Conservation (phyloP, 30 jellyfish, hydroid and myxozoan genomes). For the Rhopilema esculentum region DNA sequence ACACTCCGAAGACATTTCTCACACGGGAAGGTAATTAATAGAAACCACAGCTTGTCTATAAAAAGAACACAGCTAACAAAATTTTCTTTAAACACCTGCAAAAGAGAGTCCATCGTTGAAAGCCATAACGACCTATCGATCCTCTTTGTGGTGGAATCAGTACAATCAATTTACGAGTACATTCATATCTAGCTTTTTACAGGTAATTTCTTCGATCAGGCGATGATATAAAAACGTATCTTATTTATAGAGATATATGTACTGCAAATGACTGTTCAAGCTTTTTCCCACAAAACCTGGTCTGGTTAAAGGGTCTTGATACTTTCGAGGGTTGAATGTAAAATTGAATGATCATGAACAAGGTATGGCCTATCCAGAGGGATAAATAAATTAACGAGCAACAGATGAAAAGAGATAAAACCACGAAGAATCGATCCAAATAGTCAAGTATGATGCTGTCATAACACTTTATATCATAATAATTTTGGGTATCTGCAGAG, state of each 20-base stretch:
- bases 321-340: too few species aligned
- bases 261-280: neutral
- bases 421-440: too few species aligned
- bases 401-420: too few species aligned
- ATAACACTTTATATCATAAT: too few species aligned
- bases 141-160: neutral
- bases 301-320: too few species aligned
- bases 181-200: neutral
- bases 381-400: too few species aligned
- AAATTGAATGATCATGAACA: too few species aligned
- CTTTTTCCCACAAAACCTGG: too few species aligned
- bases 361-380: too few species aligned
- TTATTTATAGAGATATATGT: neutral
- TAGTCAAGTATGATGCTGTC: too few species aligned
- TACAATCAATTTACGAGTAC: neutral
- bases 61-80: neutral
- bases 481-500: too few species aligned
- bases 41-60: neutral
- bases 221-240: neutral
- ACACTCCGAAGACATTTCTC: slow-evolving; percentile 1
- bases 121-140: neutral
- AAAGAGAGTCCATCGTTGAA: neutral
- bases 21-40: slow-evolving; percentile 29
- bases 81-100: neutral
- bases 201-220: neutral